These are phyloP conservation scores for Onthophagus taurus DNA, from an alignment of 1,140 invertebrate genomes.

Conservation along the genomic window DNA sequence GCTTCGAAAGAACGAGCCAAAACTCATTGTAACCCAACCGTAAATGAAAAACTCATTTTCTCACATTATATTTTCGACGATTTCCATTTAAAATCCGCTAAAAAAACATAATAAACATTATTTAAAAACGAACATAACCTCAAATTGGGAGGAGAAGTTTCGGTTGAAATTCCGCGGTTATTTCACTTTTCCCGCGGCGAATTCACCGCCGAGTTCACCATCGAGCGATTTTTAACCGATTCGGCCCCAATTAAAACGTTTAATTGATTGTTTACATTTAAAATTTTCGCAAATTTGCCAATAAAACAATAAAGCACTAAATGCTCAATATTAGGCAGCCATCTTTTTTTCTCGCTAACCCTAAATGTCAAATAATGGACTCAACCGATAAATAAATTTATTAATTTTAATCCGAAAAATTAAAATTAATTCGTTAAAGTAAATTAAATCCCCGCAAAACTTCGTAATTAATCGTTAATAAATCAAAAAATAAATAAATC, in stretches of 20 bases:
- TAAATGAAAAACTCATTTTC: not conserved
- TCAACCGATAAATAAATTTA: conserved; percentile 18
- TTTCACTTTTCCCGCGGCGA: no score
- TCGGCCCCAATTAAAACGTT: not conserved
- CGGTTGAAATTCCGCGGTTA: no score
- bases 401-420: conserved; percentile 5
- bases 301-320: conserved; percentile 24
- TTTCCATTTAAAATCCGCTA: not conserved
- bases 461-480: not conserved
- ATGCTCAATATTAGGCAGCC: conserved; percentile 31
- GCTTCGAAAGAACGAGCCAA: conserved; percentile 7
- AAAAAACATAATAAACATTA: conserved; percentile 4
- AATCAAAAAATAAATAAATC: conserved; percentile 7
- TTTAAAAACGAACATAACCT: no score
- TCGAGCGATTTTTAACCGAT: not conserved
- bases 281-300: conserved; percentile 36
- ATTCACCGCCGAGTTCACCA: no score
- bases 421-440: conserved; percentile 3
- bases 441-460: conserved; percentile 5
- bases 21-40: not conserved
- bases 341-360: conserved; percentile 32
- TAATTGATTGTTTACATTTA: conserved; percentile 31
- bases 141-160: no score
- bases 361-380: conserved; percentile 27
- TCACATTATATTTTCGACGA: conserved; percentile 2